Base-by-base conservation (phyloP, 1,140 invertebrate genomes). In the Bradysia coprophila region DNA sequence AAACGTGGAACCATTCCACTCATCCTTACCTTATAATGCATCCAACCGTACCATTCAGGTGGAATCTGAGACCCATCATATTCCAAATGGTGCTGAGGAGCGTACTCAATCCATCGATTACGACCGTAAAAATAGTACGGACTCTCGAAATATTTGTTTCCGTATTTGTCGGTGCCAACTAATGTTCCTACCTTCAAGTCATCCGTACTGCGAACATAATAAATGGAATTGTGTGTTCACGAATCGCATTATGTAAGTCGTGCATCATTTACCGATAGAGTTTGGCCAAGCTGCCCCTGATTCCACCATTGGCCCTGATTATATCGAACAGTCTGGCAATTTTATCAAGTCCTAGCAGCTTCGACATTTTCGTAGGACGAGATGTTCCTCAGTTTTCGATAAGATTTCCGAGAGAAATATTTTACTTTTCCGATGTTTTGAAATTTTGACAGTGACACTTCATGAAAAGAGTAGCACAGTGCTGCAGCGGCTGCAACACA, bases 131-230 rank as follows among this genome's bases (percentile, higher is more conserved):
- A 94, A 57, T 85, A 90, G 33, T 69, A 65, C 21, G 83, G 78
- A 56, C 96, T 95, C 69, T 97, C 81, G 61, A 73, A 98, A 61
- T 98, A 98, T 60, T 84, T 91, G 63, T 98, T 98, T 23, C 95
- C 94, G 62, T 77, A 92, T 58, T 89, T 81, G 61, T 98, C 95
- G 44, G 72, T 73, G n/a, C 95, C 95, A n/a, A 97, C 72, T 0
- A 90, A 56, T 0, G 62, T 76, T 19, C 93, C 93, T 33, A 71
- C 67, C 67, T 93, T 95, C 18, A 94, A 52, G 1, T 83, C 80
- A 67, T 97, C 92, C 50, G 75, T 76, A 56, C 90, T 89, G 53
- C 46, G 68, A 63, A 49, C 49, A 44, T 48, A 16, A 49, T 42
- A 48, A 47, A 45, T 49, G 56, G 43, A 51, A 46, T 48, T 54